Base-by-base conservation (phyloP, 2,888 invertebrate genomes). In the Gymnosoma rotundatum region DNA sequence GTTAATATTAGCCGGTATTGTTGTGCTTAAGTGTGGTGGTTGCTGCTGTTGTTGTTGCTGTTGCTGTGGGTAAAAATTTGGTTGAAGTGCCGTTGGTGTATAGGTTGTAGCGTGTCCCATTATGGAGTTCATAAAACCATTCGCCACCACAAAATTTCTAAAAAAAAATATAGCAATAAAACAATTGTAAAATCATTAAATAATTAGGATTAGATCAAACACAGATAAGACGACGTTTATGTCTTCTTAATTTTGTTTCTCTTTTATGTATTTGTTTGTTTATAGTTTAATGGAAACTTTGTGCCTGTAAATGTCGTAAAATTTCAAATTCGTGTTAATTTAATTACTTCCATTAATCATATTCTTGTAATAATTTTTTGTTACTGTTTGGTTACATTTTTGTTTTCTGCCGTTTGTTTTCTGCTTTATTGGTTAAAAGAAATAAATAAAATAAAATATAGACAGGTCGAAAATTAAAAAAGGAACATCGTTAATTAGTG, bases 101-200 rank as follows among this genome's bases (percentile, higher is more conserved):
- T 69, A 61, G 64, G 81, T 32, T 67, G 87, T 87, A 76, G 88
- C 87, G 36, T 92, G 92, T 88, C 91, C 88, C 90, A 91, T 91
- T 88, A 92, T 91, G 87, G 92, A 91, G 89, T 91, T 92, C 90
- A 94, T 94, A 89, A 94, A 92, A 74, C 94, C 94, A 66, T 94
- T 94, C 69, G 94, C 94, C 83, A 94, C 94, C 76, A 94, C 94
- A 88, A 94, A 92, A 89, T 94, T 94, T 88, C 94, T 94, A 91
- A 70, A 87, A 87, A 42, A 20, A 73, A 64, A 32, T 61, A 5
- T 18, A 52, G 7, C 3, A 76, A 75, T 69, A 58, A 75, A 83
- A 60, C 16, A 78, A 78, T 81, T 84, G 78, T 63, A 84, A 84
- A 84, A 81, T 84, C 64, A 73, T 78, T 70, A 78, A 84, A 82